Conservation (phyloP, 1,140 invertebrate species). For the Pseudomyrmex flavicornis region DNA sequence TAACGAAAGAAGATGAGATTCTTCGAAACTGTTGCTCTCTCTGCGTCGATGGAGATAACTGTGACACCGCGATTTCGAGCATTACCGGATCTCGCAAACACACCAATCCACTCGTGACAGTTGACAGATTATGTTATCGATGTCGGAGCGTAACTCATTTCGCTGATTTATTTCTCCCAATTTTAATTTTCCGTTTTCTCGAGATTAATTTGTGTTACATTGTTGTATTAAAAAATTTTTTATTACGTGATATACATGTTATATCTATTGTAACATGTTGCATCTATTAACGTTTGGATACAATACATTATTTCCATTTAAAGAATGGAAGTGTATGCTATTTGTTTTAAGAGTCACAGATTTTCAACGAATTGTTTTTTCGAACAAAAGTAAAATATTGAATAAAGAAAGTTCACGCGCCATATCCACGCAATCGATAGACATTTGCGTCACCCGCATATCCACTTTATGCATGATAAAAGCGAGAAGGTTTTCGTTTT, state of each 20-base stretch:
- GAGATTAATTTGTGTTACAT: background rate
- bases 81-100: background rate
- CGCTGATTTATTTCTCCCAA: background rate
- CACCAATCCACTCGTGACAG: background rate
- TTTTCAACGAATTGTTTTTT: too few species aligned
- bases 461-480: constrained; percentile 43
- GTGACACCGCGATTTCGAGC: background rate
- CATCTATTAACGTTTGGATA: too few species aligned
- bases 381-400: background rate
- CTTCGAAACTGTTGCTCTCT: background rate
- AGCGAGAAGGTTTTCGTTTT: constrained; percentile 17
- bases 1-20: background rate
- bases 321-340: constrained; percentile 9
- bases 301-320: too few species aligned
- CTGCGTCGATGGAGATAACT: background rate
- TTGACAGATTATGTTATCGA: background rate
- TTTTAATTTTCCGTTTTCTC: background rate
- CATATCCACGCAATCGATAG: constrained; percentile 14
- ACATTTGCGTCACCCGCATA: constrained; percentile 31
- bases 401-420: constrained; percentile 10
- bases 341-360: background rate
- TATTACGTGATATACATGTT: too few species aligned
- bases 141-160: background rate
- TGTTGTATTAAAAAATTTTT: too few species aligned
- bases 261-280: too few species aligned